A percentile compares a stretch with the other conserved stretches of the same genome.
Conservation (phyloP, 2,888 invertebrate genomes). For the Drosophila cyrtoloma region DNA sequence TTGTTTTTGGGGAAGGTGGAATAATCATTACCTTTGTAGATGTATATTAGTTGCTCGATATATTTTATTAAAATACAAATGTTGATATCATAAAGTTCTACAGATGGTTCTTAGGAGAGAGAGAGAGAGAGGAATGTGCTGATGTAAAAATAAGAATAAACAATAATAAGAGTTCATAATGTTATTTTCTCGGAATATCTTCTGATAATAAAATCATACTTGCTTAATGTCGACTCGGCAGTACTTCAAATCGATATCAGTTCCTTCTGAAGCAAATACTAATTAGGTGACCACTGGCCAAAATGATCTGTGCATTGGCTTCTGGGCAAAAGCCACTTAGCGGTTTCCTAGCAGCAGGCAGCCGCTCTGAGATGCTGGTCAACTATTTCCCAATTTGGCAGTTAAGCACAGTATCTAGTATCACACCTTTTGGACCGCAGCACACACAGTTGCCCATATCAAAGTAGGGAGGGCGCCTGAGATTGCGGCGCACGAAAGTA, state of each 20-base stretch:
- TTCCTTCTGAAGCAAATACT: neutral
- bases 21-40: neutral
- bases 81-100: neutral
- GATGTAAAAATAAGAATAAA: no score
- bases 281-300: constrained; percentile 25
- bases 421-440: constrained; percentile 33
- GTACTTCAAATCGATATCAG: neutral
- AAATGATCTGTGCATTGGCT: constrained; percentile 9
- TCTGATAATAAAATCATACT: neutral
- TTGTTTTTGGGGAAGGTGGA: neutral
- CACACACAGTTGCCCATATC: constrained; percentile 45
- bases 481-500: constrained; percentile 54
- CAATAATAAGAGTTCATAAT: neutral
- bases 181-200: neutral
- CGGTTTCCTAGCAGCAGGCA: constrained; percentile 20
- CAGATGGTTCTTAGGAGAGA: neutral
- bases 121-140: neutral
- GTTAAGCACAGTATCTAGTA: constrained; percentile 67
- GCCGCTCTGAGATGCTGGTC: constrained; percentile 27
- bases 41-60: neutral
- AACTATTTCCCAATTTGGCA: constrained; percentile 56
- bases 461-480: constrained; percentile 50
- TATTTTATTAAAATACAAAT: neutral
- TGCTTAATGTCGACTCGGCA: neutral
- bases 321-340: constrained; percentile 54